Base-by-base conservation (phyloP, 2,113 vertebrate species). In the Casuarius casuarius region DNA sequence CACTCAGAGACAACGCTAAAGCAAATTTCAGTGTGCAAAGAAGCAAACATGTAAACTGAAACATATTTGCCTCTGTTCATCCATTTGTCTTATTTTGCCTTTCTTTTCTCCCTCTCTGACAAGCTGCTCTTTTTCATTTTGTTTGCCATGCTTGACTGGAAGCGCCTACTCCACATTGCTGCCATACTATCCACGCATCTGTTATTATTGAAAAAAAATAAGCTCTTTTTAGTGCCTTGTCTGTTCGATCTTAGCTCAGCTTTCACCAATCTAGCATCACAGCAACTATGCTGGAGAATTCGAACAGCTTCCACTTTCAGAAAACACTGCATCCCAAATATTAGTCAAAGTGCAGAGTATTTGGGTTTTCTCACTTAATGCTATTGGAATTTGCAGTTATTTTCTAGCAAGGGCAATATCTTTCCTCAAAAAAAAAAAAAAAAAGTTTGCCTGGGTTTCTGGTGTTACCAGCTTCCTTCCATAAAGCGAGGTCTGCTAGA, bases 61-160 rank as follows among this genome's bases (percentile, higher is more conserved):
- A 86, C 35, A 78, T 74, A 77, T 42, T 81, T 96, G 19, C 62
- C 84, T 93, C 65, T 93, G 28, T 90, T 87, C 56, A 63, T 90
- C 79, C 87, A 91, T 97, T 96, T 94, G 46, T 52, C 23, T 65
- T 83, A 72, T 25, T 87, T 94, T 95, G 44, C 52, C 94, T 96
- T 92, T 78, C 35, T 75, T 91, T 63, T 70, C 29, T 85, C 44
- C 8, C 9, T 33, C 23, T 75, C 46, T 82, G 44, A 89, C 84
- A 94, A 95, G 58, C 22, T 94, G 48, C 29, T 91, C 83, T 84
- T 82, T 89, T 73, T 66, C 23, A 18, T 91, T 91, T 93, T 84
- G 58, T 49, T 82, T 94, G 93, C 90, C 81, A 65, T 93, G 77
- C 65, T 96, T 95, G 88, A 67, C 87, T 96, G 62, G 56, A 96